Conservation (phyloP, 1,140 invertebrate species). For the Lepidurus couesii region DNA sequence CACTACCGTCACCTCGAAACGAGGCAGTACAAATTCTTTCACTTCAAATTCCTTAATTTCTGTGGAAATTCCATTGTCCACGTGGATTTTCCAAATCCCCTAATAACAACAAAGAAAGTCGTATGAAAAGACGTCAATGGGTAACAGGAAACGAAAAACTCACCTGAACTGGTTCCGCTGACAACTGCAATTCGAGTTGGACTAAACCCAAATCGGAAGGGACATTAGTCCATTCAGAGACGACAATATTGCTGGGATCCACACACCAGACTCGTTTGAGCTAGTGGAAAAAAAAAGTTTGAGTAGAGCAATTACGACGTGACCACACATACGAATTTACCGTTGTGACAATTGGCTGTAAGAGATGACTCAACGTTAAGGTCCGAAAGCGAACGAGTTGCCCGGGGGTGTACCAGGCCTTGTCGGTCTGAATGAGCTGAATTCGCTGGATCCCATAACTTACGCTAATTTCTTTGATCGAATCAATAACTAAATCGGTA, state of each 20-base stretch:
- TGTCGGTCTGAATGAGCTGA: conserved; percentile 52
- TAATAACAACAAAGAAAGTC: conserved; percentile 37
- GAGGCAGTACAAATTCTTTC: conserved; percentile 57
- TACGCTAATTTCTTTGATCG: conserved; percentile 45
- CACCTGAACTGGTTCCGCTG: conserved; percentile 52
- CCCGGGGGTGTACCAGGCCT: conserved; percentile 58
- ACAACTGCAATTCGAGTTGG: conserved; percentile 51
- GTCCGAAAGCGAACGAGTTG: conserved; percentile 54
- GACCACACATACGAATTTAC: too few species aligned
- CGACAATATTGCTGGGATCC: conserved; percentile 53
- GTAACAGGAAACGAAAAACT: conserved; percentile 25
- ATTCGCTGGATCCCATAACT: conserved; percentile 47
- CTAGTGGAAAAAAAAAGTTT: conserved; percentile 43
- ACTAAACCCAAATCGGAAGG: conserved; percentile 50
- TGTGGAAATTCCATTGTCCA: conserved; percentile 42
- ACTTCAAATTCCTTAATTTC: conserved; percentile 49
- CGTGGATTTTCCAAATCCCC: conserved; percentile 55
- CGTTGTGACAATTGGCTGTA: too few species aligned
- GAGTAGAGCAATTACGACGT: neutral
- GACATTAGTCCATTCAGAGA: conserved; percentile 56
- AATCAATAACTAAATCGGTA: conserved; percentile 49
- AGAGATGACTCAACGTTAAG: conserved; percentile 44
- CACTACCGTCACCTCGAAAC: conserved; percentile 59
- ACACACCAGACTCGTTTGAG: conserved; percentile 53
- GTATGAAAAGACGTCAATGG: neutral